A percentile compares a stretch with the other conserved stretches of the same genome.
phyloP scores from a whole-genome alignment of 2,113 vertebrate genomes.

The Fregetta grallaria region DNA sequence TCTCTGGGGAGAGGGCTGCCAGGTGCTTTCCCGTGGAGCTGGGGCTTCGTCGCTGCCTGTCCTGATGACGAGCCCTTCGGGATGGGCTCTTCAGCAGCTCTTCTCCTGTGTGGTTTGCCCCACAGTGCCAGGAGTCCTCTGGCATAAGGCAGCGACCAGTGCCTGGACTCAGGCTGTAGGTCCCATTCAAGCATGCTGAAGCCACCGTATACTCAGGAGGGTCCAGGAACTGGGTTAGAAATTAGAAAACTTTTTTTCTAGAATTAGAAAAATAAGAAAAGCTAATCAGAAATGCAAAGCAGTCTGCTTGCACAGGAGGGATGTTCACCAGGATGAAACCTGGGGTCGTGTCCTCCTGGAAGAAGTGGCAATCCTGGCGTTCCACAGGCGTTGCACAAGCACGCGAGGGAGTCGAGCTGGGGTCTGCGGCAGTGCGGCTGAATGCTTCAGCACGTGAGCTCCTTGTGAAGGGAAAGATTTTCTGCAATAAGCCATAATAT shows the following conservation, averaged over 20 bases:
- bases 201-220: background rate
- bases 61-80: fast-evolving
- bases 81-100: background rate
- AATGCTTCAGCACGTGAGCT: background rate
- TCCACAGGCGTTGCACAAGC: fast-evolving
- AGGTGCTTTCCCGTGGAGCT: background rate
- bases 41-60: background rate
- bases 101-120: background rate
- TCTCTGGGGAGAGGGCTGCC: background rate
- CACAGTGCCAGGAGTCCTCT: background rate
- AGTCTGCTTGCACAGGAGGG: background rate
- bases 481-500: background rate
- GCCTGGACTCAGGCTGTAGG: background rate
- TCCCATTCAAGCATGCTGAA: background rate
- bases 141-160: background rate
- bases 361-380: background rate
- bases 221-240: background rate
- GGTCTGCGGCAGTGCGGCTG: background rate
- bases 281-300: background rate
- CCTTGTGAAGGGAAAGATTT: background rate
- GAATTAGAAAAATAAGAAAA: background rate
- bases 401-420: fast-evolving
- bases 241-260: background rate
- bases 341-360: background rate
- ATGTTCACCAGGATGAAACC: background rate